Evolutionary conservation across 2,797 vertebrate species (phyloP).

Genomic region (Benthosema pterotum): DNA sequence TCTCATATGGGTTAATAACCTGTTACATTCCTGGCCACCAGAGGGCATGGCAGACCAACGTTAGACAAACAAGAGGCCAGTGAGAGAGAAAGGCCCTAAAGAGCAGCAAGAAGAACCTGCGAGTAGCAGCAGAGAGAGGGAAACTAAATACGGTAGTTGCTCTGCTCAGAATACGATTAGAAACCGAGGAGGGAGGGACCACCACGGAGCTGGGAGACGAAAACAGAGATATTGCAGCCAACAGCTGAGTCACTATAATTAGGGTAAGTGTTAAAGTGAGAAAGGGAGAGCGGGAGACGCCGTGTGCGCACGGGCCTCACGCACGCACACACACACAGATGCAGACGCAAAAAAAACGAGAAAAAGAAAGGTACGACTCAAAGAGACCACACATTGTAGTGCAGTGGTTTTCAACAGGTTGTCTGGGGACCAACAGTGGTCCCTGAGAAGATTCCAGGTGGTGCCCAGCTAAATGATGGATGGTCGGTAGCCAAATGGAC

Average conservation of each 20-base stretch:
- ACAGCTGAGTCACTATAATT: no score
- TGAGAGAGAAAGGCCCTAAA: no score
- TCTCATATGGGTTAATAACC: no score
- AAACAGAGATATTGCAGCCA: no score
- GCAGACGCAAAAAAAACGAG: not conserved
- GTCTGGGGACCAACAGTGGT: no score
- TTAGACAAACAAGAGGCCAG: not conserved
- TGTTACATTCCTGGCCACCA: slow-evolving; percentile 39
- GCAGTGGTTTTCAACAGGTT: no score
- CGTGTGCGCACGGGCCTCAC: not conserved
- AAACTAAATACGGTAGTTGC: slow-evolving; percentile 8
- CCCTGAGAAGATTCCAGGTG: no score
- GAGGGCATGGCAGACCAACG: slow-evolving; percentile 49
- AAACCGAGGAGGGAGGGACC: not conserved
- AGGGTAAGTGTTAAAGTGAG: slow-evolving; percentile 55
- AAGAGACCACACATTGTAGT: no score
- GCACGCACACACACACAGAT: not conserved
- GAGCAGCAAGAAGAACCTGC: slow-evolving; percentile 18
- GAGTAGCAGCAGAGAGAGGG: slow-evolving; percentile 5
- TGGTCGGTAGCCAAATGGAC: no score
- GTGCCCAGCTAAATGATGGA: no score
- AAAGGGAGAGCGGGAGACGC: slow-evolving; percentile 1
- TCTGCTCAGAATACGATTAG: not conserved
- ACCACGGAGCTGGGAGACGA: not conserved
- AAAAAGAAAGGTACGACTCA: no score